Conservation (phyloP, 2,113 vertebrate species). For the Ornithorhynchus anatinus region DNA sequence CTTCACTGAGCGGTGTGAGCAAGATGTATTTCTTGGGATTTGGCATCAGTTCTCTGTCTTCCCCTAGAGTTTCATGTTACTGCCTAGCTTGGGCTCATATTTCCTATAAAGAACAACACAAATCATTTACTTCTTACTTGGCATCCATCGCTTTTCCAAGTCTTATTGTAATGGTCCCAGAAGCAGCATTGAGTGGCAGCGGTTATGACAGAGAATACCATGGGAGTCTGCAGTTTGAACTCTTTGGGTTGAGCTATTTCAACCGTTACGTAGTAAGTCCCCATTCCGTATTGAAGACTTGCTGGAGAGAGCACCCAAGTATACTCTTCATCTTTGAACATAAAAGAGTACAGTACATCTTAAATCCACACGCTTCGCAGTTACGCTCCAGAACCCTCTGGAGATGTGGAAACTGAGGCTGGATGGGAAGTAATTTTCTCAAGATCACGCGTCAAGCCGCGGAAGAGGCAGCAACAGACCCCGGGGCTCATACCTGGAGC, state of each 20-base stretch:
- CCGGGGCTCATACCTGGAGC: no score
- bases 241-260: neutral
- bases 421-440: no score
- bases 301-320: slow-evolving; percentile 46
- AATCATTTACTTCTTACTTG: slow-evolving; percentile 15
- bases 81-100: no score
- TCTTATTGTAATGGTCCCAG: slow-evolving; percentile 33
- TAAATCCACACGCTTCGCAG: neutral
- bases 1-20: no score
- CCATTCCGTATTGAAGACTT: neutral
- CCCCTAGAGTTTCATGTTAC: no score
- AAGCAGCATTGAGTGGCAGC: slow-evolving; percentile 40
- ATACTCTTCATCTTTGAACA: slow-evolving; percentile 34
- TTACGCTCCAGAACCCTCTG: neutral
- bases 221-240: fast-evolving
- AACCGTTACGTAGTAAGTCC: slow-evolving; percentile 31
- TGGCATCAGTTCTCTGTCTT: no score
- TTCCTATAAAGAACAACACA: no score
- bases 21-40: no score
- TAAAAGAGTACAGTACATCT: neutral
- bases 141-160: slow-evolving; percentile 46
- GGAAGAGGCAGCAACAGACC: no score
- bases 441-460: no score
- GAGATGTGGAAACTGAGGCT: neutral
- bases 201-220: neutral